These are phyloP conservation scores for Megaptera novaeangliae DNA, from an alignment of 2,113 vertebrate genomes.

Conservation along the genomic window DNA sequence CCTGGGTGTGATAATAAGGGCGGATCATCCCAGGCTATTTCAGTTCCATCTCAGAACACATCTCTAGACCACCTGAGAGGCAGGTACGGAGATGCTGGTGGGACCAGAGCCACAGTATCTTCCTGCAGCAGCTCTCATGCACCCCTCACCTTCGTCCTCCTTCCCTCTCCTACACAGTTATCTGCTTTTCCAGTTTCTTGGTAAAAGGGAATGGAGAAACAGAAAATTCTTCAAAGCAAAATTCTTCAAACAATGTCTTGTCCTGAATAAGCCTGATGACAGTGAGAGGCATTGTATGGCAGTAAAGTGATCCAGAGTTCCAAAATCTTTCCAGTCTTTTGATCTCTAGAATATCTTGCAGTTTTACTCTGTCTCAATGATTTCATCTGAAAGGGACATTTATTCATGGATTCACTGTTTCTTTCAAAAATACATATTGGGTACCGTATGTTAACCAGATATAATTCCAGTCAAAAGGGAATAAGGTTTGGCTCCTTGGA, in stretches of 20 bases:
- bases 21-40: rapidly evolving
- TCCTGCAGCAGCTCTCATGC: not conserved
- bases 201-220: not conserved
- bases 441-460: not conserved
- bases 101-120: too few relatives aligned
- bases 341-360: rapidly evolving
- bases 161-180: not conserved
- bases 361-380: not conserved
- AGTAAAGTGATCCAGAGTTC: rapidly evolving
- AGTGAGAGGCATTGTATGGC: rapidly evolving
- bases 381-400: not conserved
- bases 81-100: rapidly evolving
- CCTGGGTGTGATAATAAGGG: rapidly evolving
- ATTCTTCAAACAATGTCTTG: too few relatives aligned
- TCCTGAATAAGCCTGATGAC: too few relatives aligned
- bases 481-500: not conserved
- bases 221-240: not conserved
- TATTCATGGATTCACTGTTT: too few relatives aligned
- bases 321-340: rapidly evolving
- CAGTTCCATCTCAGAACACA: rapidly evolving
- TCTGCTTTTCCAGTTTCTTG: not conserved
- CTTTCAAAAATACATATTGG: not conserved
- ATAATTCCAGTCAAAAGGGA: not conserved
- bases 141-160: too few relatives aligned
- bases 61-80: rapidly evolving